Evolutionary conservation across 2,113 vertebrate species (phyloP).

Genomic region (Nothobranchius furzeri): DNA sequence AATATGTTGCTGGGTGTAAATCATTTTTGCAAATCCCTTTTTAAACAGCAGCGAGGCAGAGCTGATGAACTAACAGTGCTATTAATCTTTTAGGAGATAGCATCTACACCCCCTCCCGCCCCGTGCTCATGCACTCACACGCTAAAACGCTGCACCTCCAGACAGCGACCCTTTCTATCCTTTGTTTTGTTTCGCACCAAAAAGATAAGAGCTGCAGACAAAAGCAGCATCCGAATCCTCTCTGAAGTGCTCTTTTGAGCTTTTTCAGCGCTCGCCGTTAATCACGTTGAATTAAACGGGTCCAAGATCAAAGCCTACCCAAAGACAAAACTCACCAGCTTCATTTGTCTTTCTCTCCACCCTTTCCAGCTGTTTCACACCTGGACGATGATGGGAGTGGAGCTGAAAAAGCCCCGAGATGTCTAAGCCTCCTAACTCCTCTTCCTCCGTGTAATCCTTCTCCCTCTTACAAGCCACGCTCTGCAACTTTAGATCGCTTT

Average conservation of each 20-base stretch:
- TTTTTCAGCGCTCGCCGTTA: conserved; percentile 2
- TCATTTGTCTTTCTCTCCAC: conserved; percentile 1
- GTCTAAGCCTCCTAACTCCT: conserved; percentile 34
- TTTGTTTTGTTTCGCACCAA: conserved; percentile 10
- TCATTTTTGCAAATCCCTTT: conserved; percentile 26
- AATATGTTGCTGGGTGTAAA: conserved; percentile 29
- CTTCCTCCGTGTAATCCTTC: conserved; percentile 45
- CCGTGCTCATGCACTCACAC: conserved; percentile 15
- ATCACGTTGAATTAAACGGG: conserved; percentile 14
- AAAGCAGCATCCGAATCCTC: background rate
- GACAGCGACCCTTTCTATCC: conserved; percentile 33
- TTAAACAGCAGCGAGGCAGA: conserved; percentile 23
- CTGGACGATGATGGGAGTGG: conserved; percentile 20
- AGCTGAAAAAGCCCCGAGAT: conserved; percentile 53
- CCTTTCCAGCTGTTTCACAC: conserved; percentile 31
- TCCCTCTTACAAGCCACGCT: conserved; percentile 44
- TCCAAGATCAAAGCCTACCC: conserved; percentile 13
- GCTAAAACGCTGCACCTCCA: conserved; percentile 25
- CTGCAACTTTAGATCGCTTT: conserved; percentile 61
- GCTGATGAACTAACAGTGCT: conserved; percentile 25
- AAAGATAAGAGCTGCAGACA: conserved; percentile 11
- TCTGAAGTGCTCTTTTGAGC: background rate
- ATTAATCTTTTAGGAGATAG: conserved; percentile 56
- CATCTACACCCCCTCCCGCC: conserved; percentile 10
- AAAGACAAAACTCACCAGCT: conserved; percentile 3